Conservation (phyloP, 1,140 invertebrate genomes). For the Subanguina moxae region DNA sequence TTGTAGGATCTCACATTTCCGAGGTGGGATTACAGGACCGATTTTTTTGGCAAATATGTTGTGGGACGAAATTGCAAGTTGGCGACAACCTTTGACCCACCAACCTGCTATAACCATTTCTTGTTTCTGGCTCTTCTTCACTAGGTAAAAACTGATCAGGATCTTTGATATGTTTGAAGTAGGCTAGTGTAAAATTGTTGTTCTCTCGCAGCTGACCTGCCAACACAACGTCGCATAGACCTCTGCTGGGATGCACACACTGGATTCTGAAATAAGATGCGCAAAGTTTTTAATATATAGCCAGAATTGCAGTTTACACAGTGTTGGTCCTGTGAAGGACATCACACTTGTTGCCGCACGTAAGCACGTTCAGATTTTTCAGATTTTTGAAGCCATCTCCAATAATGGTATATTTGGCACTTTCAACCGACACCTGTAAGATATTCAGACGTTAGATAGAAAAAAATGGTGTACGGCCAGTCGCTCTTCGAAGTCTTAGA, state of each 20-base stretch:
- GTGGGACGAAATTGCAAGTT: too few species aligned
- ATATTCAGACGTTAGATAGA: too few species aligned
- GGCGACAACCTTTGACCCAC: too few species aligned
- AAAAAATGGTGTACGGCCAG: too few species aligned
- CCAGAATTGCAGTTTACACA: slow-evolving; percentile 4
- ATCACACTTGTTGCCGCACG: neutral
- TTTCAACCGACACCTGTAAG: neutral
- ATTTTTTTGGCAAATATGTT: too few species aligned
- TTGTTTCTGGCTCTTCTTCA: neutral
- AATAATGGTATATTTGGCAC: slow-evolving; percentile 5
- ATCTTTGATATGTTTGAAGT: neutral
- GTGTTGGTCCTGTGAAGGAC: neutral
- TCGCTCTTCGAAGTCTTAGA: too few species aligned
- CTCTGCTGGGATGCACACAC: neutral
- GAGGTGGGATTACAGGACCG: too few species aligned
- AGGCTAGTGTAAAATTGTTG: neutral
- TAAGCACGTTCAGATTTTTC: neutral
- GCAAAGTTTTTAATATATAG: too few species aligned
- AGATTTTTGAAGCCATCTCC: slow-evolving; percentile 2
- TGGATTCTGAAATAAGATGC: neutral
- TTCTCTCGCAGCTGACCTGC: neutral
- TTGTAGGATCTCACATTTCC: too few species aligned
- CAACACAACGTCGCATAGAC: neutral
- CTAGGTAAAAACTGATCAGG: neutral
- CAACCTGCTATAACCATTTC: too few species aligned